Percentiles rank a stretch among this genome's conserved stretches.
These are phyloP conservation scores for Drosophila parvula DNA, from an alignment of 1,140 invertebrate genomes.

Conservation along the genomic window DNA sequence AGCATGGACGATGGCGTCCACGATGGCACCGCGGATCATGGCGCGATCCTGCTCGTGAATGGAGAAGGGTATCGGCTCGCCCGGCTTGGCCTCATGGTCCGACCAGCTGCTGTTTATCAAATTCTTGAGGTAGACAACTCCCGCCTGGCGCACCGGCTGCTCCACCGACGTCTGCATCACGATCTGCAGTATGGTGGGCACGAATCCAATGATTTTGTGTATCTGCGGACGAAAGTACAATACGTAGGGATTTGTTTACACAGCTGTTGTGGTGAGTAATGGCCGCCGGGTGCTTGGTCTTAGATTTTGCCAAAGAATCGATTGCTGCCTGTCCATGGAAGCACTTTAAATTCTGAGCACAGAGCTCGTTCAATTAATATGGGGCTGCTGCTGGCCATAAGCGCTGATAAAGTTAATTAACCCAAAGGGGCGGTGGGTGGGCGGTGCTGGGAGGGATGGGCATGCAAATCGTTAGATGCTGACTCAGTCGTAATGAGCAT, in stretches of 20 bases:
- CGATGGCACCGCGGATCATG: conserved; percentile 95
- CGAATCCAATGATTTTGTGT: conserved; percentile 98
- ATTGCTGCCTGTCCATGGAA: conserved; percentile 12
- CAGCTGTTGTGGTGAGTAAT: conserved; percentile 60
- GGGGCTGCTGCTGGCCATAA: conserved; percentile 38
- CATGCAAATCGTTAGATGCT: conserved; percentile 72
- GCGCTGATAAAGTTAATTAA: conserved; percentile 79
- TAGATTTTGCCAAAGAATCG: conserved; percentile 22
- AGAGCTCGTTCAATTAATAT: conserved; percentile 33
- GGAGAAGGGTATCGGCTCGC: conserved; percentile 91
- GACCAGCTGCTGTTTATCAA: conserved; percentile 95
- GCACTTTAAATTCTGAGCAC: conserved; percentile 66
- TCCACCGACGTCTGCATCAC: conserved; percentile 95
- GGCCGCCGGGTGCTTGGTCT: not conserved
- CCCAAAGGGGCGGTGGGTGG: conserved; percentile 38
- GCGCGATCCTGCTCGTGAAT: conserved; percentile 98
- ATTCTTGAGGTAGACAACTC: conserved; percentile 99
- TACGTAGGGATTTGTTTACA: conserved; percentile 61
- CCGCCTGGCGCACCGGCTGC: conserved; percentile 97
- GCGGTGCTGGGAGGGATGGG: conserved; percentile 19
- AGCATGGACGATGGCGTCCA: conserved; percentile 97
- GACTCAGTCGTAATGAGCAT: conserved; percentile 63
- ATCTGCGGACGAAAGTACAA: conserved; percentile 86
- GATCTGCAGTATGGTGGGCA: conserved; percentile 95
- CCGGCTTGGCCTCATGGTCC: conserved; percentile 91